Evolutionary conservation across 2,113 vertebrate species (phyloP), one percentile per base, ranked within the genome.

Genomic region (Semicossyphus pulcher): DNA sequence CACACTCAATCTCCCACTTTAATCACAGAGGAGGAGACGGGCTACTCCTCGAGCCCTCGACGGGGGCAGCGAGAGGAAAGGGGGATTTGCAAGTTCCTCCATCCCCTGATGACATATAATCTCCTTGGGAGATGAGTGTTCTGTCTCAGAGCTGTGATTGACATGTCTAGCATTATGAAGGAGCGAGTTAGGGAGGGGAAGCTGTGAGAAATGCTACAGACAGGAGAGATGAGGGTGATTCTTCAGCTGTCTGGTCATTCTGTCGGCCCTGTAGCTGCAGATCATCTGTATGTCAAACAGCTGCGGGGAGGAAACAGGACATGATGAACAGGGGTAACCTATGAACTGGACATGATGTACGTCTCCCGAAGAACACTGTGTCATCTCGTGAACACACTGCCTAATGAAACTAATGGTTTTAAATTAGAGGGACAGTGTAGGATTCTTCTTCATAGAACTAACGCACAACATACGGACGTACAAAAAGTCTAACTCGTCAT

Each of bases 61-160:
- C 67, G 70, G 80, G 78, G 78, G 76, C 66, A 75, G 57, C 14
- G 53, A 53, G 72, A 80, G 75, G 85, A 78, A 80, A 69, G 69
- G 83, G 76, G 92, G 90, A 93, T 94, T 93, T 94, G 87, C 83
- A 80, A 92, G 82, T 93, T 83, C 84, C 72, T 82, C 81, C 85
- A 88, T 91, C 81, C 85, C 72, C 79, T 91, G 92, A 93, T 94
- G 91, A 93, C 89, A 94, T 84, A 89, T 95, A 93, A 93, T 94
- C 92, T 93, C 85, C 89, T 72, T 71, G 79, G 89, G 91, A 89
- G 86, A 91, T 87, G 87, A 92, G 86, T 89, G 84, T 78, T 91
- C 84, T 86, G 78, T 84, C 86, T 90, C 71, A 28, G 61, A 73
- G 80, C 84, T 84, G 72, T 92, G 93, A 94, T 83, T 92, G 94